Evolutionary conservation across 2,888 invertebrate species (phyloP), one percentile per base, ranked within the genome.

Genomic region (Caenorhabditis auriculariae): DNA sequence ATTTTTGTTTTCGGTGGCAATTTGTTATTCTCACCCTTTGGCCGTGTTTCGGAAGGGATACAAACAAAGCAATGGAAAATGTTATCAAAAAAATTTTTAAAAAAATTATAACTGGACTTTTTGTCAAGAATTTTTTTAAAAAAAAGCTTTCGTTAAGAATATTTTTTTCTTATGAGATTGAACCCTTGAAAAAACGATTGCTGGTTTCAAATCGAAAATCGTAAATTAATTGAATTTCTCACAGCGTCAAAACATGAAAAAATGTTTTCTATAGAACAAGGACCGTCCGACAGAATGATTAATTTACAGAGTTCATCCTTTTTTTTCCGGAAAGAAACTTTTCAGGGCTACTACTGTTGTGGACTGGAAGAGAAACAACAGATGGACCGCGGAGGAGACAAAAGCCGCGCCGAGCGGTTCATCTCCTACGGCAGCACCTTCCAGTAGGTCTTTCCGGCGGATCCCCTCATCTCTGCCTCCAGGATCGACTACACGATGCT

Each of bases 401-500:
- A 26, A 42, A 12, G 44, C 42, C 49, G 77, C 44, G 60, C 75
- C 7, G 78, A 79, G 45, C 42, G 78, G 47, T 77, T 77, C 52
- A 68, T 76, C 19, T 66, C 77, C 2, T 75, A 74, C 53, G 69
- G 72, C n/a, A 72, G 47, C 49, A 71, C 73, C 7, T 75, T 77
- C 60, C 78, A 78, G 78, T 78, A 45, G 55, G 71, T 58, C 12
- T 42, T 29, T 48, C 15, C 4, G 12, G 12, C 7, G n/a, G 21
- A 27, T 35, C n/a, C 28, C 47, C 51, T 48, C 6, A 29, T 28
- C 3, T 39, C 15, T 17, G 19, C 9, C 68, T 70, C 42, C 54
- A 78, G 77, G 63, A 66, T 80, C 15, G 80, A 80, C 61, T 80
- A 79, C 68, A 72, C 78, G 1, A 62, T 80, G 60, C 66, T 80